A percentile compares a stretch with the other conserved stretches of the same genome.
phyloP scores from a whole-genome alignment of 35 echinoderm and acorn worm genomes.

The Strongylocentrotus purpuratus region DNA sequence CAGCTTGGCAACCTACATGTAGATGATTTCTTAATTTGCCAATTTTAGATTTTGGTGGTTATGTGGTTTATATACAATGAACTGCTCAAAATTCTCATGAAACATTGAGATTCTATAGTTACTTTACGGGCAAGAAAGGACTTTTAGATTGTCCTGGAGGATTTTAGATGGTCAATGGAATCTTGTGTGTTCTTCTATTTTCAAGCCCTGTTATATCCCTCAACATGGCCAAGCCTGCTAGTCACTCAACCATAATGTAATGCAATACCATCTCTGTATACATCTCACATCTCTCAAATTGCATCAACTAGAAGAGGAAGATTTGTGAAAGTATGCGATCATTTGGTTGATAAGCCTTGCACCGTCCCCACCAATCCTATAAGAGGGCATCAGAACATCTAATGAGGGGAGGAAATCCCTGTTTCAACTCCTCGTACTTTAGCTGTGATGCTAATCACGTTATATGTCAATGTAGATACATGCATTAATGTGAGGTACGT shows the following conservation, averaged over 20 bases:
- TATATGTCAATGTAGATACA: neutral
- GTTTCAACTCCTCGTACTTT: neutral
- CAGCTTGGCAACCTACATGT: too few relatives aligned
- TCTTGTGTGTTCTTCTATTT: too few relatives aligned
- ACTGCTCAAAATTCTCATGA: too few relatives aligned
- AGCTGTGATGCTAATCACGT: neutral
- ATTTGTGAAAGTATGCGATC: slow-evolving; percentile 10
- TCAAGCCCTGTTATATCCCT: too few relatives aligned
- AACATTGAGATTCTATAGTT: too few relatives aligned
- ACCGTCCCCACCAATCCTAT: neutral
- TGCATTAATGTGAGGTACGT: neutral
- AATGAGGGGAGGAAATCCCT: neutral
- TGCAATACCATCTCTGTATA: slow-evolving; percentile 2
- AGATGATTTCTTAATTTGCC: too few relatives aligned
- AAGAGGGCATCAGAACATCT: neutral
- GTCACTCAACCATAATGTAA: neutral
- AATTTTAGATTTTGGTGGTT: too few relatives aligned
- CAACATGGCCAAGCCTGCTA: neutral
- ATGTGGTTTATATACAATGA: too few relatives aligned
- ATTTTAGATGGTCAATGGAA: too few relatives aligned
- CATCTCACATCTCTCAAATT: neutral
- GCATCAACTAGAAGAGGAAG: neutral
- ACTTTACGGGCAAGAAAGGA: too few relatives aligned
- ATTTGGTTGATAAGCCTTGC: neutral
- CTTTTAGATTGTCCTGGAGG: too few relatives aligned